phyloP scores from a whole-genome alignment of 2,797 vertebrate species.

The Anabas testudineus region DNA sequence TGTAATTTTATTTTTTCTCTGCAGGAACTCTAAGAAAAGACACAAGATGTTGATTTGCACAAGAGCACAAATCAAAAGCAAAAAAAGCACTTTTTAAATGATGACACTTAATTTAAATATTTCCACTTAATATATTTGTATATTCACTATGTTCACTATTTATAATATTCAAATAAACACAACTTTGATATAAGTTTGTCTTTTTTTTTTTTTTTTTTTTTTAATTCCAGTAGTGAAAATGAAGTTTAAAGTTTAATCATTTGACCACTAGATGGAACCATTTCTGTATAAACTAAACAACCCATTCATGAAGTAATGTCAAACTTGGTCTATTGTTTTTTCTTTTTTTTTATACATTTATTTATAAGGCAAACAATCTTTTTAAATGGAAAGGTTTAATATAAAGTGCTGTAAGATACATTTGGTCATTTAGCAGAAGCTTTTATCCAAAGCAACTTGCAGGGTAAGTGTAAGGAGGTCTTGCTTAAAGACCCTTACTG shows the following conservation, averaged over 20 bases:
- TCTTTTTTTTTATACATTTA: background rate
- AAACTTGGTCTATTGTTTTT: background rate
- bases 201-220: no score
- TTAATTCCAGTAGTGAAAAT: no score
- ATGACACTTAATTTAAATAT: conserved; percentile 61
- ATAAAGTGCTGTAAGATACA: background rate
- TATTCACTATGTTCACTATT: conserved; percentile 74
- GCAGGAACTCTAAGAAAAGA: conserved; percentile 80
- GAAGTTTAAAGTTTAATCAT: conserved; percentile 5
- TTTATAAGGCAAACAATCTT: no score
- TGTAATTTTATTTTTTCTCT: conserved; percentile 7
- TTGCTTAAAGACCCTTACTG: no score
- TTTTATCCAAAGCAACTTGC: no score
- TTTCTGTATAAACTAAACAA: conserved; percentile 3
- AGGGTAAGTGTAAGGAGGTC: no score
- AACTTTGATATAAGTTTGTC: conserved; percentile 11
- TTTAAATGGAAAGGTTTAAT: no score
- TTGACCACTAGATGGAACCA: conserved; percentile 61
- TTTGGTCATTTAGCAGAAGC: no score
- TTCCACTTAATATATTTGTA: conserved; percentile 49
- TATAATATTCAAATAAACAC: conserved; percentile 80
- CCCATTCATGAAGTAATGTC: background rate
- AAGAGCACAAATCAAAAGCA: conserved; percentile 64
- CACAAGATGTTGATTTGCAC: conserved; percentile 80
- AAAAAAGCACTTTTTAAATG: conserved; percentile 51